Evolutionary conservation across 2,113 vertebrate genomes (phyloP).

Genomic region (Ahaetulla prasina): DNA sequence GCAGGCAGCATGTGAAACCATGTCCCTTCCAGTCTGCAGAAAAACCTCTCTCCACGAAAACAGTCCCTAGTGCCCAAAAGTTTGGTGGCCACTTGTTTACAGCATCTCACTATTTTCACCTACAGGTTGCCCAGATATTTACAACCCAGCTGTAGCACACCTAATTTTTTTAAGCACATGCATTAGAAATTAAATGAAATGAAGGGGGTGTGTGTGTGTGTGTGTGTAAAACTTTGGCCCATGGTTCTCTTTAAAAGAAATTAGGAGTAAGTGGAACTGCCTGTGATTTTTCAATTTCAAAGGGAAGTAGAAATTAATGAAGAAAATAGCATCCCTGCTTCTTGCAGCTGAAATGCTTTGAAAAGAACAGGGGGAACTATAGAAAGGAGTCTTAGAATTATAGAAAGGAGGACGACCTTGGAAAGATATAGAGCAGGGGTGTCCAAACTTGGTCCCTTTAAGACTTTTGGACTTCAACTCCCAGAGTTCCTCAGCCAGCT

Average conservation of each 20-base stretch:
- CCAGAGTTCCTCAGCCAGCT: no score
- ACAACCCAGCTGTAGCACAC: neutral
- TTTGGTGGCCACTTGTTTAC: neutral
- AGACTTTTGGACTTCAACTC: no score
- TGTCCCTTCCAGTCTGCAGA: neutral
- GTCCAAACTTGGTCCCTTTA: no score
- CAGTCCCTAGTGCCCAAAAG: neutral
- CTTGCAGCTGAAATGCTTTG: neutral
- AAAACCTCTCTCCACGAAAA: neutral
- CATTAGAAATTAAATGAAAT: neutral
- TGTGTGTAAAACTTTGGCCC: no score
- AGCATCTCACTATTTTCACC: neutral
- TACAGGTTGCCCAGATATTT: neutral
- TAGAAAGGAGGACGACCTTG: neutral
- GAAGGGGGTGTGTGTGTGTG: no score
- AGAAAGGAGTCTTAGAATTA: neutral
- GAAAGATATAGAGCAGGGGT: neutral
- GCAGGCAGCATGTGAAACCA: neutral
- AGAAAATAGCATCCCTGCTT: neutral
- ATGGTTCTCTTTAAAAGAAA: neutral
- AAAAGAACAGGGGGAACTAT: neutral
- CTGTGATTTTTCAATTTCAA: neutral
- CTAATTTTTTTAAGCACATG: neutral
- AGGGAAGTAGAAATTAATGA: neutral
- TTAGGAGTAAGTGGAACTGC: neutral